A percentile compares a stretch with the other conserved stretches of the same genome.
Conservation (phyloP, 2,797 vertebrate genomes). For the Amblyraja radiata region DNA sequence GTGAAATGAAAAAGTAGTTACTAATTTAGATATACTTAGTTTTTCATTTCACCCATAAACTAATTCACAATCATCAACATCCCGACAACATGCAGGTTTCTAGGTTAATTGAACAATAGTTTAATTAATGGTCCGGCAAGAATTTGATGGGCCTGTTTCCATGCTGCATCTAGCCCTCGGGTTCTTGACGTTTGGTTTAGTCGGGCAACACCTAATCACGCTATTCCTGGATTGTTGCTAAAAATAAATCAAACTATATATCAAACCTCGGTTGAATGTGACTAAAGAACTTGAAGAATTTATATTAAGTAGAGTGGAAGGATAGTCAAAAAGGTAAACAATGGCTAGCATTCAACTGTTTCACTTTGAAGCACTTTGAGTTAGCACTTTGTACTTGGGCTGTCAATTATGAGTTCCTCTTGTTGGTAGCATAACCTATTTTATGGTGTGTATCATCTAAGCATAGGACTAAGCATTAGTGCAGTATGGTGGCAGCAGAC, state of each 20-base stretch:
- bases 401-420: background rate
- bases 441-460: too few species aligned
- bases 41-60: background rate
- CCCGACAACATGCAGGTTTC: too few species aligned
- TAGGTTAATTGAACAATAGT: too few species aligned
- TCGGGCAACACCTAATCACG: background rate
- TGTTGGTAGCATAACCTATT: too few species aligned
- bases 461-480: background rate
- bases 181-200: background rate
- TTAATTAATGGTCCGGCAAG: too few species aligned
- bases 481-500: too few species aligned
- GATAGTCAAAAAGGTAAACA: background rate
- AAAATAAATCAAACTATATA: slow-evolving; percentile 11
- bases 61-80: slow-evolving; percentile 14
- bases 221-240: background rate
- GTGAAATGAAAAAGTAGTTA: background rate
- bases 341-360: background rate
- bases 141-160: too few species aligned
- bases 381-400: background rate
- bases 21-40: background rate
- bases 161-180: too few species aligned
- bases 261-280: background rate
- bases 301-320: background rate
- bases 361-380: background rate
- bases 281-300: slow-evolving; percentile 1